Evolutionary conservation across 1,140 invertebrate species (phyloP), one percentile per base, ranked within the genome.

Genomic region (Zophobas morio): DNA sequence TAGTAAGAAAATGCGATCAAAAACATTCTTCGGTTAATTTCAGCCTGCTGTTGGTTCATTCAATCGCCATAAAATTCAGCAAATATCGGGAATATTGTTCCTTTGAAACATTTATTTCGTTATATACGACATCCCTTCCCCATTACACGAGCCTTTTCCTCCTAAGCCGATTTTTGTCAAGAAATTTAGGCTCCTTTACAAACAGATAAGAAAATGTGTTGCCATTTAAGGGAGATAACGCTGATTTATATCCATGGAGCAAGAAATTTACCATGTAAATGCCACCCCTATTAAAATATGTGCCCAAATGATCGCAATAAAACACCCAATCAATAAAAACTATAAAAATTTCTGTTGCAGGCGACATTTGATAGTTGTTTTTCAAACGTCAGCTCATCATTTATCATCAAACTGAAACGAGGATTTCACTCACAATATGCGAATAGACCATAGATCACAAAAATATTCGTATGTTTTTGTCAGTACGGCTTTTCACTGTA

Each of bases 151-250:
- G 37, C 60, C 33, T 42, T 66, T 40, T 66, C 60, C 60, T 33
- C 39, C 20, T 66, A 66, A 66, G 37, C 60, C 2, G 60, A 66
- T 66, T 66, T 66, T 66, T 66, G 60, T 60, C 56, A 60, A 35
- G 56, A 60, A 60, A 60, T 60, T 60, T 60, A 60, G 56, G 32
- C 39, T 66, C 39, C 60, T 66, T 66, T 66, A 42, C 60, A 63
- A 63, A 63, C 57, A 66, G 60, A 66, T 66, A 66, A 66, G 60
- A 66, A 66, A 66, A 66, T 66, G 60, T 66, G 60, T 66, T 66
- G 60, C 60, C 60, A 66, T 66, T 66, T 66, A 20, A 42, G 20
- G 2, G n/a, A 66, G 60, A 66, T 66, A 66, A 66, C 60, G 3
- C 6, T 66, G 60, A 66, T 66, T 66, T 66, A 66, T 42, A 42